Evolutionary conservation across 2,797 vertebrate genomes (phyloP).

Genomic region (Poecile montanus): DNA sequence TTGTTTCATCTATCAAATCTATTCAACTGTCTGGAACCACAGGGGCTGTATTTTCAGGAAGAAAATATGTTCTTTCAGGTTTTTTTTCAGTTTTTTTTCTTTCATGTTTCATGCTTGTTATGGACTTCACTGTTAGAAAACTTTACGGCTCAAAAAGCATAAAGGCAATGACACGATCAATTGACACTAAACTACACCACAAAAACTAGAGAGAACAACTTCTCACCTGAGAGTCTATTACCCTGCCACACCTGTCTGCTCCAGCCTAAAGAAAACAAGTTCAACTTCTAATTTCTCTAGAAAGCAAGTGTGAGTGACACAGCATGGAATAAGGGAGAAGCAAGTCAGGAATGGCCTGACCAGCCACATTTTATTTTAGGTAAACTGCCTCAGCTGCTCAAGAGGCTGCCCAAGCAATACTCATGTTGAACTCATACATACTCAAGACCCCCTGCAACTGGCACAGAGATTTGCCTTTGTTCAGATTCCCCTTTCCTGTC

Average conservation of each 20-base stretch:
- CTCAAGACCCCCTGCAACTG: neutral
- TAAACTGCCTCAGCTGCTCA: neutral
- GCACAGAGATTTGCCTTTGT: neutral
- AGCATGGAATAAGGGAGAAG: neutral
- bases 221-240: neutral
- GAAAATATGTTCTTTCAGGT: neutral
- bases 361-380: neutral
- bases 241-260: neutral
- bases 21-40: neutral
- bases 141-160: neutral
- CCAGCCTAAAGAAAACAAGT: neutral
- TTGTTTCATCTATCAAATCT: neutral
- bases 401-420: neutral
- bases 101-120: neutral
- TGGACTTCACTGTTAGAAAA: neutral
- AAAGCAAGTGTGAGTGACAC: neutral
- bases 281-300: neutral
- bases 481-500: slow-evolving; percentile 10
- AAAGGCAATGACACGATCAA: neutral
- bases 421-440: neutral
- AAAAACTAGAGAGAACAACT: neutral
- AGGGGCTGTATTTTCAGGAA: neutral
- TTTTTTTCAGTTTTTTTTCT: too few species aligned
- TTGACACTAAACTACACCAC: neutral
- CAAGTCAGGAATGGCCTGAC: neutral